Percentiles rank a stretch among this genome's conserved stretches.
Evolutionary conservation across 35 echinoderm and acorn worm species (phyloP).

Genomic region (Ptychodera flava): DNA sequence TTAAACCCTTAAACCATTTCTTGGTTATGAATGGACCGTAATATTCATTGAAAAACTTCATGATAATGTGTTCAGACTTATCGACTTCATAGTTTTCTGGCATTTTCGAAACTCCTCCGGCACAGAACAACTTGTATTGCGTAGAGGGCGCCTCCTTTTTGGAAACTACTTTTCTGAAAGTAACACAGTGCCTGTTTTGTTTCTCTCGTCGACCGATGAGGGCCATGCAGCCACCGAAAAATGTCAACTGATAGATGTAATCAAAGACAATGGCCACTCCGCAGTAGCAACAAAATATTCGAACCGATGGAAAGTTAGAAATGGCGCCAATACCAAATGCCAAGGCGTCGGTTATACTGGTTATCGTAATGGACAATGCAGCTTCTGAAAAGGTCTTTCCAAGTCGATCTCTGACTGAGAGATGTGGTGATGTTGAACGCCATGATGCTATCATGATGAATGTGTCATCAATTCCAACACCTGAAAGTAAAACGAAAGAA

Average conservation of each 20-base stretch:
- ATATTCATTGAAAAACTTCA: slow-evolving; percentile 46
- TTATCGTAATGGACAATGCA: slow-evolving; percentile 64
- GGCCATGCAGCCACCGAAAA: slow-evolving; percentile 59
- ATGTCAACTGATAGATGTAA: slow-evolving; percentile 64
- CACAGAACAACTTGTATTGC: slow-evolving; percentile 40
- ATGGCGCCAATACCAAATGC: slow-evolving; percentile 43
- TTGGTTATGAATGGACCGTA: slow-evolving; percentile 53
- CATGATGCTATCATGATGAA: slow-evolving; percentile 69
- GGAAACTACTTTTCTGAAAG: slow-evolving; percentile 27
- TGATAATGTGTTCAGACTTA: slow-evolving; percentile 8
- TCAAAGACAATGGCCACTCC: slow-evolving; percentile 55
- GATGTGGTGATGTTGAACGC: slow-evolving; percentile 18
- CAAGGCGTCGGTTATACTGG: slow-evolving; percentile 46
- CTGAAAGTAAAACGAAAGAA: slow-evolving; percentile 9
- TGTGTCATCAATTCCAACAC: slow-evolving; percentile 65
- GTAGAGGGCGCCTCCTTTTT: slow-evolving; percentile 2
- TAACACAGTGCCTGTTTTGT: slow-evolving; percentile 27
- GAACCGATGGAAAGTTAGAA: slow-evolving; percentile 22
- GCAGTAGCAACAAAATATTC: slow-evolving; percentile 45
- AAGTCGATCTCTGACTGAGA: slow-evolving; percentile 35
- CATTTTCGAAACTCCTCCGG: slow-evolving; percentile 20
- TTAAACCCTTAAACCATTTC: background rate
- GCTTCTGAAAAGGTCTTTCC: slow-evolving; percentile 35
- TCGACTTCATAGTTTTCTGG: background rate
- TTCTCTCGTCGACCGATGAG: slow-evolving; percentile 35